Conservation (phyloP, 2,888 invertebrate species). For the Lasioglossum oenotherae region DNA sequence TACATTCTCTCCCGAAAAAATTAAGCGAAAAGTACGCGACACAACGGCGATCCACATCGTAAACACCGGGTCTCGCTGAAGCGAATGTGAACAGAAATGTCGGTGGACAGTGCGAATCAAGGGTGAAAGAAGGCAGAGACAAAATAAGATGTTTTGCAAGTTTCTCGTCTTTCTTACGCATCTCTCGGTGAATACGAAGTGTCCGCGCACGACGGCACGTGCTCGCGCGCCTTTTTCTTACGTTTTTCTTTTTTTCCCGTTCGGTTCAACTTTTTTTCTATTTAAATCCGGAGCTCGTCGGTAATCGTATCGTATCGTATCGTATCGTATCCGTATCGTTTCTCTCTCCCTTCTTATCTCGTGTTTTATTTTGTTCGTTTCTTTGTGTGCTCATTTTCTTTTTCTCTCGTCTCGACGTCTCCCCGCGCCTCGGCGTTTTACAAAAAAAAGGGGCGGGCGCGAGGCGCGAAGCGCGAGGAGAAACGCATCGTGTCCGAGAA, state of each 20-base stretch:
- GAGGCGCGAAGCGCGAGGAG: constrained; percentile 71
- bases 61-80: not conserved
- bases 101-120: not conserved
- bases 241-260: not conserved
- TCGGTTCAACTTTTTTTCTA: not conserved
- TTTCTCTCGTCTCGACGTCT: constrained; percentile 46
- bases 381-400: not conserved
- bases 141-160: not conserved
- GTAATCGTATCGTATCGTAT: constrained; percentile 4
- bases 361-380: not conserved
- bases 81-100: not conserved
- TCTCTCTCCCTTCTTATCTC: constrained; percentile 3
- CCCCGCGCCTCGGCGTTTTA: constrained; percentile 74
- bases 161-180: constrained; percentile 41
- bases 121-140: not conserved
- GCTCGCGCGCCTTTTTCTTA: not conserved
- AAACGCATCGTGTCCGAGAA: constrained; percentile 35
- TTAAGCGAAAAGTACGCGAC: not conserved
- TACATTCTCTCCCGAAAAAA: not conserved
- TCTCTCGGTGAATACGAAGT: constrained; percentile 20
- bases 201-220: not conserved
- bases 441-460: constrained; percentile 73
- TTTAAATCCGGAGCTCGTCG: not conserved
- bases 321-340: constrained; percentile 34
- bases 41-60: constrained; percentile 2